These are phyloP conservation scores for Motacilla tschutschensis DNA, from an alignment of 2,113 vertebrate genomes.

Conservation along the genomic window DNA sequence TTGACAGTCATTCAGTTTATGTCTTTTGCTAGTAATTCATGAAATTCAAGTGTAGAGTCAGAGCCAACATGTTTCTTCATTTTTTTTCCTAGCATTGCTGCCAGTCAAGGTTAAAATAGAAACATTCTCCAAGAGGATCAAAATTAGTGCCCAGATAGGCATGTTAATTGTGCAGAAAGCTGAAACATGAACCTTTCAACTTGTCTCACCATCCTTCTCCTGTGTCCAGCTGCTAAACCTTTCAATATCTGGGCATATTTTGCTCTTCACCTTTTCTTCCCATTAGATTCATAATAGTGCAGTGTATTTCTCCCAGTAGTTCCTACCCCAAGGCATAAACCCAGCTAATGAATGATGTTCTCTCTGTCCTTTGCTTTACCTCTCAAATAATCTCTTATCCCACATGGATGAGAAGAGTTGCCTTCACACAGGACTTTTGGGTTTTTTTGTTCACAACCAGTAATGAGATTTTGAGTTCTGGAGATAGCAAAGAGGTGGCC, in stretches of 20 bases:
- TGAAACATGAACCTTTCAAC: neutral
- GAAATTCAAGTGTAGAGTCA: neutral
- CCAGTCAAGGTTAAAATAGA: neutral
- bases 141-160: neutral
- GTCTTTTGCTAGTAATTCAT: neutral
- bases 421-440: neutral
- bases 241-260: neutral
- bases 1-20: conserved; percentile 14
- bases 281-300: neutral
- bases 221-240: neutral
- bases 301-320: neutral
- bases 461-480: neutral
- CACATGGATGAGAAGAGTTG: neutral
- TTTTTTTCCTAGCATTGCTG: neutral
- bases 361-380: neutral
- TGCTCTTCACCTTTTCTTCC: neutral
- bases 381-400: neutral
- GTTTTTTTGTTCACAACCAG: neutral
- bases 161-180: neutral
- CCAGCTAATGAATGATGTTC: neutral
- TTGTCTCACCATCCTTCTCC: neutral
- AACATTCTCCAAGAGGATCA: neutral
- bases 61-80: neutral
- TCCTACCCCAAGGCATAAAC: neutral
- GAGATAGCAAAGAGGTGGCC: neutral